Evolutionary conservation across 2,113 vertebrate genomes (phyloP), one percentile per base, ranked within the genome.

Genomic region (Onychorhynchus coronatus): DNA sequence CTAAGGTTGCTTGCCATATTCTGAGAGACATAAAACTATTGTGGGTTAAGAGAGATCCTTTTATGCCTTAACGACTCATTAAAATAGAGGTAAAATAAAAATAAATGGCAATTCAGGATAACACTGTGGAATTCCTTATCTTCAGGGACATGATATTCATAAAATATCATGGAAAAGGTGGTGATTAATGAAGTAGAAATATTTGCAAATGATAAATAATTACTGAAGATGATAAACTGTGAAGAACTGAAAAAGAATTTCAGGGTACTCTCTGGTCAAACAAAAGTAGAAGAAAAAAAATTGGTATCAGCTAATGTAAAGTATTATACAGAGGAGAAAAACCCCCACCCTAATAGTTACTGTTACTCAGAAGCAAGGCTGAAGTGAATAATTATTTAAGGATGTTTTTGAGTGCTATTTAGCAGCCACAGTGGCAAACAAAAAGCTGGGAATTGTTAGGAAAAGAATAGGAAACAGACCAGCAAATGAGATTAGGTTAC

Each of bases 281-380:
- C 4, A 78, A 63, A 74, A 49, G 1, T 6, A 35, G 20, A 66
- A 58, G 16, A 76, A 67, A 55, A 58, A 13, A 63, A 71, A 42
- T 30, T 44, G 1, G 1, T 68, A 41, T 61, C 14, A 61, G 5
- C 3, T 68, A 82, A 50, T 7, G 5, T 37, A 42, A 80, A 74
- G 5, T 63, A 33, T 37, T 58, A 30, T 18, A 27, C 2, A 39
- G 33, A 63, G 9, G 6, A 49, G 13, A 14, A 58, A 84, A 42
- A 39, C 22, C 1, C 0, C 0, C 7, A 70, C 20, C 10, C 4
- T 15, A 59, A 33, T 6, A 63, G 23, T 20, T 63, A 35, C 19
- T 88, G 23, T 39, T 30, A 72, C 24, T 61, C 21, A 83, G 53
- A 92, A 80, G 62, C 28, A 86, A 61, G 22, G 19, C 17, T 56